Base-by-base conservation (phyloP, 2,888 invertebrate species). In the Andrena marginata region DNA sequence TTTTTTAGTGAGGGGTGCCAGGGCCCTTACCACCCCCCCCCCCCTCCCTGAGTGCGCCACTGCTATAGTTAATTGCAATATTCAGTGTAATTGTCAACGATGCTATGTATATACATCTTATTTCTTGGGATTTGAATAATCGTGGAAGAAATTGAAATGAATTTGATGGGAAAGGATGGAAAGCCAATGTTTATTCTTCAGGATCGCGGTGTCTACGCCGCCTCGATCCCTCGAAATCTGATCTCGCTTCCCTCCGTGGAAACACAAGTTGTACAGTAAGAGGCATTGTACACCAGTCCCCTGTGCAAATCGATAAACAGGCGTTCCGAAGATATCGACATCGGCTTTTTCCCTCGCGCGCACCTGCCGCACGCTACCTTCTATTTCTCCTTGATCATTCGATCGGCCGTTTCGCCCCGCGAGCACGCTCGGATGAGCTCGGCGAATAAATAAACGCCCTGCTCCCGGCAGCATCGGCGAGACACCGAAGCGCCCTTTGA, bases 261-360 rank as follows among this genome's bases (percentile, higher is more conserved):
- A 74, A 69, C 69, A 62, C 76, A 73, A 71, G 78, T 67, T 63
- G 63, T 49, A 31, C 68, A 74, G 59, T 67, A 65, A 74, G 63
- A 48, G 75, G 68, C 33, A 85, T 81, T 81, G 85, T 85, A 77
- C 60, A 85, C 74, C 65, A 26, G 80, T 86, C 86, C 69, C 77
- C 51, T 33, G 71, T 42, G 75, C 71, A 73, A 87, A 86, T 87
- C 86, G 77, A 86, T 87, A 86, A 87, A 83, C 77, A 77, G 81
- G 79, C 81, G 79, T 86, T 71, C 80, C 80, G 77, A 77, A 74
- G 80, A 80, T 84, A 81, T 85, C 75, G 77, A 68, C 69, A 71
- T 77, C 56, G 73, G 72, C 42, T 79, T 77, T 72, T 84, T 71
- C 51, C 51, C 49, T 62, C 56, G 48, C 60, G 26, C 49, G 68